Conservation (phyloP, 2,797 vertebrate genomes). For the Acrossocheilus fasciatus region DNA sequence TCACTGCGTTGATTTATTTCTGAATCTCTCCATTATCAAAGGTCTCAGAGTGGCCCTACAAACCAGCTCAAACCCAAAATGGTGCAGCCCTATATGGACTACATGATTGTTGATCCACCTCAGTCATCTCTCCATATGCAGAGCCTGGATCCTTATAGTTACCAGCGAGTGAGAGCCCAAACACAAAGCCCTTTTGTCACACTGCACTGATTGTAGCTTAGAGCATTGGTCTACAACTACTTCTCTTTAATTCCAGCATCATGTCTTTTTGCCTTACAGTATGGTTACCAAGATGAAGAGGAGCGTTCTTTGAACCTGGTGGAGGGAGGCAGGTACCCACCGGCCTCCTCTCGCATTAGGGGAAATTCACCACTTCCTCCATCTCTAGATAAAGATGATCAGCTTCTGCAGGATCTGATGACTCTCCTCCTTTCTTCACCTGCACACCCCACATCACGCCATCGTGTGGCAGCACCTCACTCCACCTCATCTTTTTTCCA, state of each 20-base stretch:
- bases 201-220: background rate
- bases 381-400: slow-evolving; percentile 71
- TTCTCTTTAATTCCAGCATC: background rate
- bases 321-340: slow-evolving; percentile 67
- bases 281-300: slow-evolving; percentile 81
- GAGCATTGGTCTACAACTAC: background rate
- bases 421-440: slow-evolving; percentile 80
- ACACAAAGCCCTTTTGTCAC: slow-evolving; percentile 19
- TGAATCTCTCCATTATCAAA: slow-evolving; percentile 18
- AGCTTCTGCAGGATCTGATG: slow-evolving; percentile 87
- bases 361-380: slow-evolving; percentile 45
- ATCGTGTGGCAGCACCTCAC: slow-evolving; percentile 65
- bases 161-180: slow-evolving; percentile 80
- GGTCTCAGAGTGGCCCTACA: slow-evolving; percentile 23
- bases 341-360: slow-evolving; percentile 51
- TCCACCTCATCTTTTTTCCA: slow-evolving; percentile 71
- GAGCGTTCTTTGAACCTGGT: slow-evolving; percentile 78
- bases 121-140: slow-evolving; percentile 80
- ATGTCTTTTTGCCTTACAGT: slow-evolving; percentile 71
- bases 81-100: slow-evolving; percentile 85
- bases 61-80: slow-evolving; percentile 66
- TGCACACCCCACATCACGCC: slow-evolving; percentile 67
- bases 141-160: slow-evolving; percentile 85
- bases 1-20: slow-evolving; percentile 13
- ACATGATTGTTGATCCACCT: slow-evolving; percentile 80